Conservation (phyloP, 2,888 invertebrate species). For the Empis livida region DNA sequence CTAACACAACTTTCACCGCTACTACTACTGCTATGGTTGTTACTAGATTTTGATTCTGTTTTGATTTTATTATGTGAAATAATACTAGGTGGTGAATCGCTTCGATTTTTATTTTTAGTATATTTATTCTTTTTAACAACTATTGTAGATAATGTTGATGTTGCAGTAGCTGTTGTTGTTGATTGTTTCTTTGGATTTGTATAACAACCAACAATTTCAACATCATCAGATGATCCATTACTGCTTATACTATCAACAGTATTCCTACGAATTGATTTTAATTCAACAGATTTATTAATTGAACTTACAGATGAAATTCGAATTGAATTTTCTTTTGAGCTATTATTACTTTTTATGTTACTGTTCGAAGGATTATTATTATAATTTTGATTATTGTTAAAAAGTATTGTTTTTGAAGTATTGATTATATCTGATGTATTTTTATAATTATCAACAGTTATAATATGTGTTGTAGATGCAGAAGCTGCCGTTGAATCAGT, state of each 20-base stretch:
- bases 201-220: conserved; percentile 27
- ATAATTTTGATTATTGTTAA: conserved; percentile 8
- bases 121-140: conserved; percentile 7
- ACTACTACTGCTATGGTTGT: no score
- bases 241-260: conserved; percentile 12
- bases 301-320: not conserved
- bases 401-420: conserved; percentile 28
- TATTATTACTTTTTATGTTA: conserved; percentile 6
- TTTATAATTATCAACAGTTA: conserved; percentile 31
- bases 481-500: conserved; percentile 9
- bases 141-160: not conserved
- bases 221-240: conserved; percentile 33
- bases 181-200: not conserved
- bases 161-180: not conserved
- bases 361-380: conserved; percentile 9
- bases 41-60: not conserved
- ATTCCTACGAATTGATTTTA: not conserved
- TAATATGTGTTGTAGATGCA: conserved; percentile 22
- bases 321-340: conserved; percentile 3
- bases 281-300: not conserved
- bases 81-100: conserved; percentile 1
- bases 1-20: not conserved
- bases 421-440: conserved; percentile 29
- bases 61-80: not conserved
- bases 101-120: conserved; percentile 7